These are phyloP conservation scores for Antheraea assamensis DNA, from an alignment of 2,888 invertebrate species.

Conservation along the genomic window DNA sequence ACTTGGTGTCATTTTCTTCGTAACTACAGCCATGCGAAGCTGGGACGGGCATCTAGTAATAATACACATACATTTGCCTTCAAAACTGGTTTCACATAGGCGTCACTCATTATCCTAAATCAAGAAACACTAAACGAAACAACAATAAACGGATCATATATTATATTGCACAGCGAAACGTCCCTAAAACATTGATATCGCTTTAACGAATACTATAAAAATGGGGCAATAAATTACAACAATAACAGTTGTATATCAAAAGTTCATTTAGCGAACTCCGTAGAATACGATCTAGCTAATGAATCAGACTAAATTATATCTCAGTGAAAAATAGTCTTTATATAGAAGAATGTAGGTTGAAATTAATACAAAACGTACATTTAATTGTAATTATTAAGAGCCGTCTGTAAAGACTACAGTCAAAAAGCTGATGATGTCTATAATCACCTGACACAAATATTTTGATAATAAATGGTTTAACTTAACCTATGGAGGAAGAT, in stretches of 20 bases:
- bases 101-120: no score
- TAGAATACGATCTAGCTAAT: neutral
- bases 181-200: neutral
- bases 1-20: no score
- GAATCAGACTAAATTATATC: neutral
- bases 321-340: neutral
- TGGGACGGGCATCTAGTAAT: no score
- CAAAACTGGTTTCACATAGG: neutral
- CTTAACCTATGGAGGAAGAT: neutral
- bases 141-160: neutral
- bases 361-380: neutral
- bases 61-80: neutral
- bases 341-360: neutral
- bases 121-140: neutral
- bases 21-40: no score
- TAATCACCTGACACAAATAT: neutral
- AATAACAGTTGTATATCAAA: neutral
- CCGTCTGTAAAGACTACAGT: neutral
- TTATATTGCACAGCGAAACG: neutral
- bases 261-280: neutral
- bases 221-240: neutral
- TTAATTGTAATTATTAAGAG: neutral
- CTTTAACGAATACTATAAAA: neutral
- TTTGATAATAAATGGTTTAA: neutral
- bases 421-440: neutral